phyloP scores from a whole-genome alignment of 2,113 vertebrate species.

The Sebastes schlegelii region DNA sequence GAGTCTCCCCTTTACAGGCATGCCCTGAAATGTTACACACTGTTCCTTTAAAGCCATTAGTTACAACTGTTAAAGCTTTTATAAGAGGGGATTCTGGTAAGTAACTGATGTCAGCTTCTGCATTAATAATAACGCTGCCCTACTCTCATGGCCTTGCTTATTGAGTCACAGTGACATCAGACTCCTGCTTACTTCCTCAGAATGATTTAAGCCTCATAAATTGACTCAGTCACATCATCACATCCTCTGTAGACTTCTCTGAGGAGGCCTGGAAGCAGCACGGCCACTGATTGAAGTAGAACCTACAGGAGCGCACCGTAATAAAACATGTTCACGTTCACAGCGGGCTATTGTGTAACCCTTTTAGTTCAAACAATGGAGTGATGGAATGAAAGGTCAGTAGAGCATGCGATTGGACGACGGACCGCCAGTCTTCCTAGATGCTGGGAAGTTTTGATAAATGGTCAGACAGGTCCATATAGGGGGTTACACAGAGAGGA shows the following conservation, averaged over 20 bases:
- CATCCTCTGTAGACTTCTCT: constrained; percentile 57
- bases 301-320: constrained; percentile 23
- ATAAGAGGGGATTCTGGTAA: neutral
- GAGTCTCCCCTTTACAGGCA: too few relatives aligned
- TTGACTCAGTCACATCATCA: constrained; percentile 51
- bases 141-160: neutral
- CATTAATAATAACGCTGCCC: constrained; percentile 6
- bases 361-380: constrained; percentile 70
- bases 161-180: constrained; percentile 51
- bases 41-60: too few relatives aligned
- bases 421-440: constrained; percentile 67
- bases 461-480: constrained; percentile 65
- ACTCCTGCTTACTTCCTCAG: constrained; percentile 40
- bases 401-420: constrained; percentile 67
- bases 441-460: constrained; percentile 76
- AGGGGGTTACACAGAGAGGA: constrained; percentile 54
- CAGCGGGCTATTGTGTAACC: constrained; percentile 67
- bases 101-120: constrained; percentile 16
- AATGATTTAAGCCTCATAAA: constrained; percentile 58
- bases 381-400: constrained; percentile 69
- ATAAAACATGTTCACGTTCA: constrained; percentile 61
- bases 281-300: constrained; percentile 39
- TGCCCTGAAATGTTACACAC: too few relatives aligned
- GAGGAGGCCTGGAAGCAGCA: constrained; percentile 59
- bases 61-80: neutral